A percentile compares a stretch with the other conserved stretches of the same genome.
phyloP scores from a whole-genome alignment of 35 echinoderm and acorn worm genomes.

The Apostichopus californicus region DNA sequence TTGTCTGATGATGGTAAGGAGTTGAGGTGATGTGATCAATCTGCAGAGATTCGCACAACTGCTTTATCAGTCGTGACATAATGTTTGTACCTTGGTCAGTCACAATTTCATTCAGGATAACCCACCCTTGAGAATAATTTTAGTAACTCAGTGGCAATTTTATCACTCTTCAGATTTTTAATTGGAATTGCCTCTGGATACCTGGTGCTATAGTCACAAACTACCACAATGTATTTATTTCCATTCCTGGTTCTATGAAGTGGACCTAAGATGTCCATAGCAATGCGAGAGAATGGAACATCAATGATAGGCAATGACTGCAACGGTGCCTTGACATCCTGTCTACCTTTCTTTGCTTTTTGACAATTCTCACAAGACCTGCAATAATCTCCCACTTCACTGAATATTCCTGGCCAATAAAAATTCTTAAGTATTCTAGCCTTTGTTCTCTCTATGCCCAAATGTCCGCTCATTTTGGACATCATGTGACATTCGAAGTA shows the following conservation, averaged over 20 bases:
- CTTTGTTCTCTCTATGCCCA: constrained; percentile 6
- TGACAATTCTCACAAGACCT: constrained; percentile 1
- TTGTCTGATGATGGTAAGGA: constrained; percentile 33
- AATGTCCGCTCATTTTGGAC: not conserved
- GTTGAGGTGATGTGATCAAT: not conserved
- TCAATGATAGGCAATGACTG: not conserved
- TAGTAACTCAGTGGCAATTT: constrained; percentile 8
- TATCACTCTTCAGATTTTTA: not conserved
- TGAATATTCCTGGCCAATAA: constrained; percentile 6
- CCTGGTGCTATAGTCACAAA: constrained; percentile 32
- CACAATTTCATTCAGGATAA: constrained; percentile 22
- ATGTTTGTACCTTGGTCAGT: constrained; percentile 49
- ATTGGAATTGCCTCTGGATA: constrained; percentile 45
- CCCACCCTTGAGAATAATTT: constrained; percentile 17
- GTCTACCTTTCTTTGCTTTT: not conserved
- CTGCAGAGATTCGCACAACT: not conserved
- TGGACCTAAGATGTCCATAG: constrained; percentile 41
- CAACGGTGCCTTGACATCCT: not conserved
- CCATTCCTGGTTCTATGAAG: not conserved
- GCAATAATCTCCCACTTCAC: not conserved
- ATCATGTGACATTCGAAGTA: not conserved
- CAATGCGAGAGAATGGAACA: constrained; percentile 2
- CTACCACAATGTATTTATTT: constrained; percentile 38
- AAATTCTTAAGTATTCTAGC: constrained; percentile 11
- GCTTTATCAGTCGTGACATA: constrained; percentile 8